Percentiles rank a stretch among this genome's conserved stretches.
Conservation (phyloP, 2,888 invertebrate species). For the Perdita meconis region DNA sequence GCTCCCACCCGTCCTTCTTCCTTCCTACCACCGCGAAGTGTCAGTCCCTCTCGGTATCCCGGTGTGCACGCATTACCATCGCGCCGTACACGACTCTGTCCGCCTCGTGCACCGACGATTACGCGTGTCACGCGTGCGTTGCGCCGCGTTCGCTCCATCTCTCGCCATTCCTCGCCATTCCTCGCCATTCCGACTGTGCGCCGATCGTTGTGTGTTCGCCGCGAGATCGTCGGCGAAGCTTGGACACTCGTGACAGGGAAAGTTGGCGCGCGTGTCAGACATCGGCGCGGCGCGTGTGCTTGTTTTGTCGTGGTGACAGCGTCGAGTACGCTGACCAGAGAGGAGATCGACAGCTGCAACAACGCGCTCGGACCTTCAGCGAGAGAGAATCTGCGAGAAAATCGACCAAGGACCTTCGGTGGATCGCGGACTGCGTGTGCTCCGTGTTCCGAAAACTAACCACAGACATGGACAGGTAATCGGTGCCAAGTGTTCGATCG, state of each 20-base stretch:
- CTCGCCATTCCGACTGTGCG: no score
- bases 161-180: background rate
- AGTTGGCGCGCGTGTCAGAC: slow-evolving; percentile 10
- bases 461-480: slow-evolving; percentile 34
- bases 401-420: background rate
- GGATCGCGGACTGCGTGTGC: background rate
- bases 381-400: background rate
- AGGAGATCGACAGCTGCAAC: background rate
- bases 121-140: slow-evolving; percentile 3
- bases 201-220: background rate
- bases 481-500: slow-evolving; percentile 15
- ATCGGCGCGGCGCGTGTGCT: slow-evolving; percentile 33
- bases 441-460: background rate
- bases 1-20: slow-evolving; percentile 14
- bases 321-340: background rate
- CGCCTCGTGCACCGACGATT: background rate
- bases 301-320: slow-evolving; percentile 26
- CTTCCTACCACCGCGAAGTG: slow-evolving; percentile 32
- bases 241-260: background rate
- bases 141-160: background rate
- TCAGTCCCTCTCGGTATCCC: slow-evolving; percentile 54
- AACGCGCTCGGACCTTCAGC: background rate
- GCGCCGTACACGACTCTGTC: background rate
- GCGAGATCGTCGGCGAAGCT: background rate
- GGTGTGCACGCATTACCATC: slow-evolving; percentile 47